These are phyloP conservation scores for Percina caprodes DNA, from an alignment of 2,113 vertebrate species.

Conservation along the genomic window DNA sequence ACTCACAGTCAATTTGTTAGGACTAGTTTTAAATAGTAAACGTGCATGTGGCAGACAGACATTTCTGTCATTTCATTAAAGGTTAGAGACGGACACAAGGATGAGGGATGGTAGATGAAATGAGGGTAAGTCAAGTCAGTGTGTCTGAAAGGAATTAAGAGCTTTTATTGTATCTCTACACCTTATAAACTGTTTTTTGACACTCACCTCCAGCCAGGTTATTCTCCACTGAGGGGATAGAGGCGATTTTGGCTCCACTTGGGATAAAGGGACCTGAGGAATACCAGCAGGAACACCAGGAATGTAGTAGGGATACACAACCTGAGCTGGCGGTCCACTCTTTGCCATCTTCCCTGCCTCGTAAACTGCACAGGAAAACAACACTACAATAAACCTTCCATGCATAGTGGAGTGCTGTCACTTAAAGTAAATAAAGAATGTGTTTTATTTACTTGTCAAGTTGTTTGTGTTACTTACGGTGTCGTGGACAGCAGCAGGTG, in stretches of 20 bases:
- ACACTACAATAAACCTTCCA: background rate
- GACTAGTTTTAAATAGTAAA: background rate
- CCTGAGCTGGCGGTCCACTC: conserved; percentile 84
- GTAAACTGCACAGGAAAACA: conserved; percentile 86
- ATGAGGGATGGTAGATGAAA: conserved; percentile 37
- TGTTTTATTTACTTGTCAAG: background rate
- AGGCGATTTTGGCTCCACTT: conserved; percentile 87
- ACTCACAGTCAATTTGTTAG: background rate
- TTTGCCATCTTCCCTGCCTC: conserved; percentile 95
- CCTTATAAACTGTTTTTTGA: background rate
- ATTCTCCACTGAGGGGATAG: conserved; percentile 83
- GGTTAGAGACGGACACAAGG: conserved; percentile 13
- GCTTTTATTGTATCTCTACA: background rate
- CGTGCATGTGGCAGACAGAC: conserved; percentile 31
- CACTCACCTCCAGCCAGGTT: conserved; percentile 80
- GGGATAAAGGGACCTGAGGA: conserved; percentile 86
- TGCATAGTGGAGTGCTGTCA: background rate
- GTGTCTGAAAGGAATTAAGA: background rate
- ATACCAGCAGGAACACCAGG: conserved; percentile 89
- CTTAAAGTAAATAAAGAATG: background rate
- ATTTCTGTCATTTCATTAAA: background rate
- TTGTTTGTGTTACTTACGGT: conserved; percentile 86
- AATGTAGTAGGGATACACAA: conserved; percentile 94
- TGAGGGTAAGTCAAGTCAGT: conserved; percentile 43
- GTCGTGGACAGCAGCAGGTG: conserved; percentile 96